Conservation (phyloP, 2,113 vertebrate genomes). For the Plecturocebus donacophilus region DNA sequence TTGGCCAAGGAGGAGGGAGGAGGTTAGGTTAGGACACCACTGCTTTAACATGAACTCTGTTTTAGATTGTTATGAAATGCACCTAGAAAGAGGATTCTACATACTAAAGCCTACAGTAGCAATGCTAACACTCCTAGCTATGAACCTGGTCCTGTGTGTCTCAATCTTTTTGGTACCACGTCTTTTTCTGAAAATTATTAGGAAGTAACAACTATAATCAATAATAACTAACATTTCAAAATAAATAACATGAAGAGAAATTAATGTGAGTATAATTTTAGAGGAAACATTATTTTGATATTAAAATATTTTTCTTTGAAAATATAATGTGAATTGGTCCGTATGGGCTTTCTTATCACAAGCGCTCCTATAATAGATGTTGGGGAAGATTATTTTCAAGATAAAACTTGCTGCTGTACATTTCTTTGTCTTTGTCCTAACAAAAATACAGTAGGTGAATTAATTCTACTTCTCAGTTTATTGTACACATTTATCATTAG, state of each 20-base stretch:
- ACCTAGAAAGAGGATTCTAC: background rate
- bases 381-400: background rate
- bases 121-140: background rate
- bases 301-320: background rate
- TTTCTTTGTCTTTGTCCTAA: background rate
- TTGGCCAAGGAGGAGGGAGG: background rate
- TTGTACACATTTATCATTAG: background rate
- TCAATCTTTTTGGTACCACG: background rate
- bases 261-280: background rate
- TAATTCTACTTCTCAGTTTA: background rate
- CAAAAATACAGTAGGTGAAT: background rate
- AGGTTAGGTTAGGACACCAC: background rate
- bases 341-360: background rate
- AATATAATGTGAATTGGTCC: background rate
- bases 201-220: background rate
- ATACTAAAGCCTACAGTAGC: background rate
- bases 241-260: background rate
- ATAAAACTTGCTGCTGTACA: background rate
- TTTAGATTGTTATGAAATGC: background rate
- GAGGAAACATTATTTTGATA: background rate
- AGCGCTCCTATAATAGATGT: background rate
- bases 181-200: background rate
- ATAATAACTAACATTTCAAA: background rate
- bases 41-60: background rate
- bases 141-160: background rate